phyloP scores from a whole-genome alignment of 2,113 vertebrate species.

The Pelecanus crispus region DNA sequence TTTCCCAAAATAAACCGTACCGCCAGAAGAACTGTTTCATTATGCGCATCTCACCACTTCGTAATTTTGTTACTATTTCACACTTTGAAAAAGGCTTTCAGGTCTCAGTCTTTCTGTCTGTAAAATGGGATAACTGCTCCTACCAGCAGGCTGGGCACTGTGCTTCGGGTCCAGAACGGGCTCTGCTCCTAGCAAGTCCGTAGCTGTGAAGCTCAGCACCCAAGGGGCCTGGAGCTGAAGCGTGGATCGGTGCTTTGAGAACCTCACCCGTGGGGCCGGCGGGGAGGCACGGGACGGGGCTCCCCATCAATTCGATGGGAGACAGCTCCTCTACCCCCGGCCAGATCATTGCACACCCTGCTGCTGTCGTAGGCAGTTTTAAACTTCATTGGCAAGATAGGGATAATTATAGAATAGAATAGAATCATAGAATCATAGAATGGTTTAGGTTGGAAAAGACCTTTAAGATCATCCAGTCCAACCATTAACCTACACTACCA shows the following conservation, averaged over 20 bases:
- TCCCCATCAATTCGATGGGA: background rate
- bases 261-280: accelerated
- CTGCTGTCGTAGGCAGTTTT: background rate
- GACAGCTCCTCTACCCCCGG: accelerated
- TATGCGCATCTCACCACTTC: background rate
- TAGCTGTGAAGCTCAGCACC: background rate
- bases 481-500: too few relatives aligned
- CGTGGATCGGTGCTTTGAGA: background rate
- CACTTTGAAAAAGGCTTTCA: too few relatives aligned
- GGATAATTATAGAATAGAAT: background rate
- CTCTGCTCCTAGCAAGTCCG: background rate
- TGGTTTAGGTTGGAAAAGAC: too few relatives aligned
- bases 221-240: background rate
- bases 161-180: background rate
- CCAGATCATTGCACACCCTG: accelerated
- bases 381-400: background rate
- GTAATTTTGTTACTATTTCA: background rate
- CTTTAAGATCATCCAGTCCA: too few relatives aligned
- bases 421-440: too few relatives aligned
- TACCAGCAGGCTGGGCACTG: background rate
- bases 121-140: background rate
- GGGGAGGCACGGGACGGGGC: background rate
- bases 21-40: background rate
- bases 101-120: background rate
- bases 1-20: background rate